A percentile compares a stretch with the other conserved stretches of the same genome.
phyloP scores from a whole-genome alignment of 2,888 invertebrate species.

The Andrena hattorfiana region DNA sequence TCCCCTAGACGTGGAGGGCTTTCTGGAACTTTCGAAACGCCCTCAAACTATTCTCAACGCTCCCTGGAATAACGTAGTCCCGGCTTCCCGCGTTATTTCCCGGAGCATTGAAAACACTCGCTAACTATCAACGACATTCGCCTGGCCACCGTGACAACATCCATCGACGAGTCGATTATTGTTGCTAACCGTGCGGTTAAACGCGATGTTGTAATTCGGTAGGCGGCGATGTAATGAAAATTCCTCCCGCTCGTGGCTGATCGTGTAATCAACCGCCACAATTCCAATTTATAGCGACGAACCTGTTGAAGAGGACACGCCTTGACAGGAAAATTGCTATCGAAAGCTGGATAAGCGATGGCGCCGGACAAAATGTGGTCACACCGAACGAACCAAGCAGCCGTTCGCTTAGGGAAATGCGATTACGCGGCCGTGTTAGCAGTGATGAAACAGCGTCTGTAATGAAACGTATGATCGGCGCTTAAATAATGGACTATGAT shows the following conservation, averaged over 20 bases:
- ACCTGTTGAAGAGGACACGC: conserved; percentile 14
- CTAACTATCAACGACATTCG: neutral
- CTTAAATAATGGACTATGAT: conserved; percentile 31
- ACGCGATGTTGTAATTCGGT: neutral
- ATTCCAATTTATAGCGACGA: conserved; percentile 32
- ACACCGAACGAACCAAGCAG: conserved; percentile 13
- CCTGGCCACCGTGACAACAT: neutral
- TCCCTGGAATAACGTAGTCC: neutral
- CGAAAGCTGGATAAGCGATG: neutral
- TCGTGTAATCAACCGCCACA: conserved; percentile 5
- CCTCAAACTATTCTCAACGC: neutral
- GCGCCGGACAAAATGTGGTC: conserved; percentile 10
- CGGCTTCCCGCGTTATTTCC: neutral
- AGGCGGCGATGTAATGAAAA: conserved; percentile 28
- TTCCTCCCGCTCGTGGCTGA: neutral
- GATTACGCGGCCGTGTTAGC: conserved; percentile 26
- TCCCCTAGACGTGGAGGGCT: conserved; percentile 25
- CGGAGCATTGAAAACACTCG: neutral
- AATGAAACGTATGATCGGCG: conserved; percentile 15
- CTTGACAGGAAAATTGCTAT: conserved; percentile 31
- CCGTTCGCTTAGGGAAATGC: conserved; percentile 13
- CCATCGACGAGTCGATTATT: conserved; percentile 20
- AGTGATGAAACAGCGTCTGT: conserved; percentile 17
- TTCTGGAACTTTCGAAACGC: too few relatives aligned
- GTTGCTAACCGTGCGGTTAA: conserved; percentile 3